Conservation (phyloP, 2,888 invertebrate species). For the Lithosia quadra region DNA sequence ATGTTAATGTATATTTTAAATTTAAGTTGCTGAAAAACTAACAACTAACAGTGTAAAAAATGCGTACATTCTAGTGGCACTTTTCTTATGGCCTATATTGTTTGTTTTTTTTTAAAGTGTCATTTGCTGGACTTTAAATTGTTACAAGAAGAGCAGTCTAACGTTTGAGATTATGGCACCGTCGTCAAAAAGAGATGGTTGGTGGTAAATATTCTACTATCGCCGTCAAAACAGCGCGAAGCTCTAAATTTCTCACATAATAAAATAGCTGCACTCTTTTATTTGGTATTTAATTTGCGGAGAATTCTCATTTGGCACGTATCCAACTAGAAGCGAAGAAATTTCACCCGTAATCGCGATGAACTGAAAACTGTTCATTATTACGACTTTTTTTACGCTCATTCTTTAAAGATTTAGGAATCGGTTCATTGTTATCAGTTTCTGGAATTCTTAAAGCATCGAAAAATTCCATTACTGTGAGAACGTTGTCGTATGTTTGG, state of each 20-base stretch:
- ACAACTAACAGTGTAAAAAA: too few relatives aligned
- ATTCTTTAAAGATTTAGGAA: constrained; percentile 21
- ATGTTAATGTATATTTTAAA: background rate
- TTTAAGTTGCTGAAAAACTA: too few relatives aligned
- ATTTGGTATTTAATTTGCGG: constrained; percentile 63
- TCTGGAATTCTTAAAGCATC: too few relatives aligned
- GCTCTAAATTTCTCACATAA: constrained; percentile 19
- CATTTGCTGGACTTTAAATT: too few relatives aligned
- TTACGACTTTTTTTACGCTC: constrained; percentile 24
- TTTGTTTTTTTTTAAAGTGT: too few relatives aligned
- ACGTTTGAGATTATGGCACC: background rate
- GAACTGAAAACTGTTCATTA: constrained; percentile 49
- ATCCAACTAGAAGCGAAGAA: constrained; percentile 51
- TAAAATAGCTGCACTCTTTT: constrained; percentile 46
- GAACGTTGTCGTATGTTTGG: too few relatives aligned
- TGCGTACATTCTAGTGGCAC: too few relatives aligned
- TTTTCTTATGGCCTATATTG: too few relatives aligned
- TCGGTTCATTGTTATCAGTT: constrained; percentile 27
- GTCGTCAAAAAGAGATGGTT: too few relatives aligned
- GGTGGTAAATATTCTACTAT: background rate
- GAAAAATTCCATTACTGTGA: too few relatives aligned
- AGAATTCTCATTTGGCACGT: constrained; percentile 62
- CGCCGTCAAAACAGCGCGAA: background rate
- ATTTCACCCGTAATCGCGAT: constrained; percentile 50
- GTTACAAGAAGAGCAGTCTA: background rate